Base-by-base conservation (phyloP, 2,113 vertebrate species). In the Aphyosemion australe region DNA sequence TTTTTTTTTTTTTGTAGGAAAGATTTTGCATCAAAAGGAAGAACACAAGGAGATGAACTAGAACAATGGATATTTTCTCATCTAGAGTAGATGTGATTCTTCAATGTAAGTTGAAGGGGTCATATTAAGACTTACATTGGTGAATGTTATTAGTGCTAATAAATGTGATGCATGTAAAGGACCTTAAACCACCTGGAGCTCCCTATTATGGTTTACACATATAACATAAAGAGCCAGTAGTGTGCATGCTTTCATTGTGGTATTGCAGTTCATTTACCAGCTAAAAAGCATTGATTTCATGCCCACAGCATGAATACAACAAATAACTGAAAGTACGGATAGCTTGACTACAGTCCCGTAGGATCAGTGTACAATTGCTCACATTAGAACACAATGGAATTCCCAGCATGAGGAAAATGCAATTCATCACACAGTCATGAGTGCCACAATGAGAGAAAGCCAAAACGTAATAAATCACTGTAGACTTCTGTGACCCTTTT, bases 251-350 rank as follows among this genome's bases (percentile, higher is more conserved):
- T 82, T 82, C 60, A 76, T 26, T 26, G 26, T 26, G 26, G 26
- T 5, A 70, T 43, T 64, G 69, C 45, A 65, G 61, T 64, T 49
- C 75, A 78, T 75, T 67, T 77, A 72, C 54, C 42, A 61, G 69
- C 77, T 73, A 62, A 76, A 72, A 79, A 69, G 53, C 55, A 61
- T 76, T 70, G 53, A 52, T 34, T 32, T 60, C 52, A 67, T 32
- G 45, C 11, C 66, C 65, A 45, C 57, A 56, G 67, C 57, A 14
- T 37, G 34, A 12, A 62, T 34, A 52, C 69, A 47, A 45, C 8
- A 75, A 70, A 67, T 69, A 76, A 81, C 77, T 83, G 71, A 85
- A 82, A 83, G 76, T 72, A 81, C 81, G 69, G 72, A 76, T 70
- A 83, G 75, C 46, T 62, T 71, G 80, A 85, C 79, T 74, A 63